Evolutionary conservation across 2,888 invertebrate species (phyloP).

Genomic region (Heliconius erato): DNA sequence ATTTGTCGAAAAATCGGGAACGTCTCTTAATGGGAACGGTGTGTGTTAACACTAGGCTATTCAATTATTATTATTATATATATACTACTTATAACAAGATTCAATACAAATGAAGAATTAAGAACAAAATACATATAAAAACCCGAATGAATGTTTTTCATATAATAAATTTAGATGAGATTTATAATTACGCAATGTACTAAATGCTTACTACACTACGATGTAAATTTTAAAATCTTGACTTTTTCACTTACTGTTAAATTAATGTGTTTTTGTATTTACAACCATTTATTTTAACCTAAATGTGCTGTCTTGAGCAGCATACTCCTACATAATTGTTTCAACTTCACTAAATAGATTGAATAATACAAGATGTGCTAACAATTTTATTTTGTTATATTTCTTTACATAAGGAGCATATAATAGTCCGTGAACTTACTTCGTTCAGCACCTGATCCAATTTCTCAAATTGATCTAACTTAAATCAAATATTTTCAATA

Average conservation of each 20-base stretch:
- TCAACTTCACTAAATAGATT: not conserved
- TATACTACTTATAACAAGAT: too few relatives aligned
- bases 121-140: slow-evolving; percentile 10
- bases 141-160: not conserved
- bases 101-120: not conserved
- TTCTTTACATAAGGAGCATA: too few relatives aligned
- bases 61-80: too few relatives aligned
- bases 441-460: not conserved
- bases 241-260: not conserved
- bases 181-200: not conserved
- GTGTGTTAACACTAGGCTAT: not conserved
- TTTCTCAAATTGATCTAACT: not conserved
- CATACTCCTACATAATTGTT: not conserved
- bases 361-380: not conserved
- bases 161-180: not conserved
- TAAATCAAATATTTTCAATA: not conserved
- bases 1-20: too few relatives aligned
- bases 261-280: slow-evolving; percentile 2
- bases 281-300: slow-evolving; percentile 9
- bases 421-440: too few relatives aligned
- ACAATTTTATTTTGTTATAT: not conserved
- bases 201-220: not conserved
- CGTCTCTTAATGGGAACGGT: too few relatives aligned
- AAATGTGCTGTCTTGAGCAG: not conserved
- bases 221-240: not conserved